Conservation (phyloP, 2,888 invertebrate species). For the Pegoplata infirma region DNA sequence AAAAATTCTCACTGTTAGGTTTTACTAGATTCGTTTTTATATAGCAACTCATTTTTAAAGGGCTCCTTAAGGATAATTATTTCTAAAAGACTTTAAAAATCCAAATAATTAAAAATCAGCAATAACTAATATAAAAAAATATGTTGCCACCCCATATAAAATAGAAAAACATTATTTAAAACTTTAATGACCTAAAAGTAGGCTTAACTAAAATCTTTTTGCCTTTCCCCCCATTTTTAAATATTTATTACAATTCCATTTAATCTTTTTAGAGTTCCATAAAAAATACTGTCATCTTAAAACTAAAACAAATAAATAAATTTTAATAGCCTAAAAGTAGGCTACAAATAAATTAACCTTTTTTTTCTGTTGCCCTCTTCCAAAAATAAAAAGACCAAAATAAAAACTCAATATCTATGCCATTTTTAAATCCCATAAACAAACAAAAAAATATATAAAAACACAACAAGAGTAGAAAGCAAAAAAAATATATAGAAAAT, state of each 20-base stretch:
- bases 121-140: too few relatives aligned
- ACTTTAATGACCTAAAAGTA: constrained; percentile 41
- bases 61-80: too few relatives aligned
- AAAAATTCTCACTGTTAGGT: too few relatives aligned
- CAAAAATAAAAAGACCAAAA: background rate
- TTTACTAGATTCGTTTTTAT: too few relatives aligned
- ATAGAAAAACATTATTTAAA: background rate
- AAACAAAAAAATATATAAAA: constrained; percentile 7
- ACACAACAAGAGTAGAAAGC: background rate
- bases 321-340: constrained; percentile 48
- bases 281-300: constrained; percentile 33
- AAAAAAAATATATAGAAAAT: background rate
- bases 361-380: background rate
- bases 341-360: constrained; percentile 49
- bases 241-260: constrained; percentile 32
- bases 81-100: too few relatives aligned
- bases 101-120: too few relatives aligned
- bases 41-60: too few relatives aligned
- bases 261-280: constrained; percentile 44
- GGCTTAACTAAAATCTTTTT: constrained; percentile 9
- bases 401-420: constrained; percentile 15
- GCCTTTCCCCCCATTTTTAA: background rate
- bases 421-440: constrained; percentile 11
- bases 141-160: background rate
- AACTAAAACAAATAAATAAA: constrained; percentile 41